These are phyloP conservation scores for Astreopora myriophthalma DNA, from an alignment of 64 coral and sea anemone species.

Conservation along the genomic window DNA sequence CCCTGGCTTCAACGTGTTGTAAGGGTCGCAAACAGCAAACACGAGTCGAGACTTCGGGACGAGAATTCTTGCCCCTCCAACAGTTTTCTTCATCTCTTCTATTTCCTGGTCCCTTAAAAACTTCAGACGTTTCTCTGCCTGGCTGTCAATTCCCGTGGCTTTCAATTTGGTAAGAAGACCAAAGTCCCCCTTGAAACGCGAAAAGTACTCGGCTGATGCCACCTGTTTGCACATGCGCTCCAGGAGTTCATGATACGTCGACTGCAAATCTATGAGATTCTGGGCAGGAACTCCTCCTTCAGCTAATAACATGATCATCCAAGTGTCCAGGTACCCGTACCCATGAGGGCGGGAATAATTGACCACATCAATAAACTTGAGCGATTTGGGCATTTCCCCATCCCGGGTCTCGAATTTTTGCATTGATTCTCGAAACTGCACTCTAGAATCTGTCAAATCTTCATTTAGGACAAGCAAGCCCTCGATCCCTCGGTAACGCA, in stretches of 20 bases:
- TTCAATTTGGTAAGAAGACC: too few relatives aligned
- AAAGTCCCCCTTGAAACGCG: conserved; percentile 42
- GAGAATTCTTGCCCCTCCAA: conserved; percentile 43
- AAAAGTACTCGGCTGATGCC: conserved; percentile 33
- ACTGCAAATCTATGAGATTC: conserved; percentile 68
- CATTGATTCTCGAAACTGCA: too few relatives aligned
- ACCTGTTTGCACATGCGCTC: conserved; percentile 33
- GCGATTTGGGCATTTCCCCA: too few relatives aligned
- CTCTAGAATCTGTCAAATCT: too few relatives aligned
- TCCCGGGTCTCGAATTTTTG: too few relatives aligned
- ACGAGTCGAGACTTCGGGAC: conserved; percentile 82
- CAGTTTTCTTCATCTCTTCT: too few relatives aligned
- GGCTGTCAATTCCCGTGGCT: too few relatives aligned
- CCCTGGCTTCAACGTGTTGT: conserved; percentile 47
- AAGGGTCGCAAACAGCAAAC: conserved; percentile 82
- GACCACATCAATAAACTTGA: too few relatives aligned
- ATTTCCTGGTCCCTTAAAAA: background rate
- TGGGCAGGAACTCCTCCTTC: conserved; percentile 69
- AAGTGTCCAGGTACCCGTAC: conserved; percentile 69
- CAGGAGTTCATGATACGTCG: conserved; percentile 60
- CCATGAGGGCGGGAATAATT: conserved; percentile 78
- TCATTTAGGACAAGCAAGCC: too few relatives aligned
- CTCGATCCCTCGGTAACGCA: too few relatives aligned
- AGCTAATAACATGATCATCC: conserved; percentile 73
- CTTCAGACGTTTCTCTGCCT: background rate